Evolutionary conservation across 2,888 invertebrate species (phyloP).

Genomic region (Zhengitettix transpicula): DNA sequence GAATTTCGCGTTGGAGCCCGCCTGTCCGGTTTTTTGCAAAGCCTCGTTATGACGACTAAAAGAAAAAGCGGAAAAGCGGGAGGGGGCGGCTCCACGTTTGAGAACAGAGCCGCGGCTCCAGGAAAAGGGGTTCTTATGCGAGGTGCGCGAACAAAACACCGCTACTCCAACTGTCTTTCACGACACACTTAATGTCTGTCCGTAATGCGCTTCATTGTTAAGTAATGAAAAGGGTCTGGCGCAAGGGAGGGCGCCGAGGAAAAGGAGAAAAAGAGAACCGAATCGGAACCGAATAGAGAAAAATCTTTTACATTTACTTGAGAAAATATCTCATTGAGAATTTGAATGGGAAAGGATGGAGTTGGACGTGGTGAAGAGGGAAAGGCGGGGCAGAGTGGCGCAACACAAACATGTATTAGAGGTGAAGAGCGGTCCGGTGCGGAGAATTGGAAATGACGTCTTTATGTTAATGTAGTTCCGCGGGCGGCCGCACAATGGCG

Average conservation of each 20-base stretch:
- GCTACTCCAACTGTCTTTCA: too few species aligned
- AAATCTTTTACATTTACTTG: neutral
- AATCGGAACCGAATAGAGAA: neutral
- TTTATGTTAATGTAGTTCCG: slow-evolving; percentile 9
- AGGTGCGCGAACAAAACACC: too few species aligned
- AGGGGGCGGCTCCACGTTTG: too few species aligned
- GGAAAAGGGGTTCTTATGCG: too few species aligned
- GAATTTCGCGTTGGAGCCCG: too few species aligned
- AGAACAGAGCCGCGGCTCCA: too few species aligned
- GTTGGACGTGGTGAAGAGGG: neutral
- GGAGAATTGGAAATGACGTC: slow-evolving; percentile 11
- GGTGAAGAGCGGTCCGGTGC: neutral
- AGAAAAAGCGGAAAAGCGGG: too few species aligned
- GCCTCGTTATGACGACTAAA: too few species aligned
- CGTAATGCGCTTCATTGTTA: neutral
- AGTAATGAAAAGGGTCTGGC: neutral
- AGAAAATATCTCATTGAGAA: neutral
- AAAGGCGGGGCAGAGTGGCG: neutral
- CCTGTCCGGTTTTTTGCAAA: too few species aligned
- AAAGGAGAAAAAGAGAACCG: neutral
- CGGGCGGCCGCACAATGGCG: slow-evolving; percentile 7
- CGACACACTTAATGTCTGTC: neutral
- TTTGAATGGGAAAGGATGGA: neutral
- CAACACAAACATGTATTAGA: neutral
- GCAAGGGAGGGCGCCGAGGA: neutral